A percentile compares a stretch with the other conserved stretches of the same genome.
These are phyloP conservation scores for Gallinago solitaria DNA, from an alignment of 2,797 vertebrate species.

Conservation along the genomic window DNA sequence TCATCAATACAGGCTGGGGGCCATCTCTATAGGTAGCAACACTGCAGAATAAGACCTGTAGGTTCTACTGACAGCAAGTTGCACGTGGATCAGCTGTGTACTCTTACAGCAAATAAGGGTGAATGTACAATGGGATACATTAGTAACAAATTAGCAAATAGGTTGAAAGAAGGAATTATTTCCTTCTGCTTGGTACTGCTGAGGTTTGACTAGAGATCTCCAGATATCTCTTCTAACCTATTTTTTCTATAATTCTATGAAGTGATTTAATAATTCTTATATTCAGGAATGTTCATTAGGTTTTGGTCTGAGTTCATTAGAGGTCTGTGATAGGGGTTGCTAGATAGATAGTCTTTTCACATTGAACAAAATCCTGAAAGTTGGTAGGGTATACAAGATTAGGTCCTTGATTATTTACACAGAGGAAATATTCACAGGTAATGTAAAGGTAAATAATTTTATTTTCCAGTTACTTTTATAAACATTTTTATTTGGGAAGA, in stretches of 20 bases:
- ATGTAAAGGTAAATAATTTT: not conserved
- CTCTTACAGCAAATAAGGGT: not conserved
- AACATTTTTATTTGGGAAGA: not conserved
- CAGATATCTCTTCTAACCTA: not conserved
- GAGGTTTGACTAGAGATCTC: not conserved
- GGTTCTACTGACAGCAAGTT: not conserved
- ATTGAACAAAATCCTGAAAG: not conserved
- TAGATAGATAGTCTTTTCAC: not conserved
- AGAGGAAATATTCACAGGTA: not conserved
- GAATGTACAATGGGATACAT: accelerated
- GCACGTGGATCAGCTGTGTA: not conserved
- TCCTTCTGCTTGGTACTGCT: not conserved
- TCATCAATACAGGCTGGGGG: not conserved
- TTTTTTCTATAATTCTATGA: not conserved
- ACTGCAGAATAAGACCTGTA: not conserved
- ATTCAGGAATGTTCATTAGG: not conserved
- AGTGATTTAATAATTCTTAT: not conserved
- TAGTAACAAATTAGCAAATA: not conserved
- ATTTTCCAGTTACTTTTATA: not conserved
- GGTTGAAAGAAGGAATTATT: not conserved
- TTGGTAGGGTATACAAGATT: not conserved
- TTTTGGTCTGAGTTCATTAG: not conserved
- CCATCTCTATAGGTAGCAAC: not conserved
- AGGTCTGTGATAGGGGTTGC: not conserved
- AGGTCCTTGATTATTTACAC: not conserved